Evolutionary conservation across 2,888 invertebrate genomes (phyloP).

Genomic region (Autographa gamma): DNA sequence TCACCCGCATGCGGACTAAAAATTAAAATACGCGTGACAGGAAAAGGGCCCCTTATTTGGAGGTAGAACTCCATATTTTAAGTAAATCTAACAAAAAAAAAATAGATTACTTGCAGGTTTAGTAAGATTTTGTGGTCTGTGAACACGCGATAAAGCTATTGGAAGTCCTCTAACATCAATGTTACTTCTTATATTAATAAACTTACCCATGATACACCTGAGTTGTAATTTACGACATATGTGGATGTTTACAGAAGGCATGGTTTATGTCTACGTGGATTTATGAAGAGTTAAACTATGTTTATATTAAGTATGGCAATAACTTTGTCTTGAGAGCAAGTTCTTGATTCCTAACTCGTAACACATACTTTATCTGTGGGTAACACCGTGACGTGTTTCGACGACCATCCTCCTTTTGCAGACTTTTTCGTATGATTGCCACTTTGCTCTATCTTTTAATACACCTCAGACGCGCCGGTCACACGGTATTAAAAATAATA

Average conservation of each 20-base stretch:
- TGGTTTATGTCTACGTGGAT: no score
- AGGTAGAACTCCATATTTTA: no score
- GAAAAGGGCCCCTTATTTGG: no score
- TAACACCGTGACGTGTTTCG: conserved; percentile 44
- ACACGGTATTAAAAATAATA: conserved; percentile 67
- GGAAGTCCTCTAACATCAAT: neutral
- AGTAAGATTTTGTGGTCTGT: neutral
- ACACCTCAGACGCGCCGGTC: conserved; percentile 62
- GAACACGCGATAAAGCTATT: neutral
- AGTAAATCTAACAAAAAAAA: no score
- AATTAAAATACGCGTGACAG: no score
- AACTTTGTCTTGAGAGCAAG: conserved; percentile 19
- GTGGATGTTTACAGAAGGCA: no score
- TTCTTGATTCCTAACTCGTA: neutral
- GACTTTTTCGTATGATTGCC: conserved; percentile 59
- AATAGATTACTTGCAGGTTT: neutral
- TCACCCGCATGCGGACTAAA: no score
- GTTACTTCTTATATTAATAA: no score
- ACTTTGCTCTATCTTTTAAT: conserved; percentile 58
- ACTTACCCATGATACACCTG: no score
- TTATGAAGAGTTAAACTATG: no score
- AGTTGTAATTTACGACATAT: no score
- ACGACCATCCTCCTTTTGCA: conserved; percentile 25
- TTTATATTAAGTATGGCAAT: neutral
- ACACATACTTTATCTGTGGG: conserved; percentile 40